A percentile compares a stretch with the other conserved stretches of the same genome.
These are phyloP conservation scores for Lasioglossum villosulum DNA, from an alignment of 2,888 invertebrate genomes.

Conservation along the genomic window DNA sequence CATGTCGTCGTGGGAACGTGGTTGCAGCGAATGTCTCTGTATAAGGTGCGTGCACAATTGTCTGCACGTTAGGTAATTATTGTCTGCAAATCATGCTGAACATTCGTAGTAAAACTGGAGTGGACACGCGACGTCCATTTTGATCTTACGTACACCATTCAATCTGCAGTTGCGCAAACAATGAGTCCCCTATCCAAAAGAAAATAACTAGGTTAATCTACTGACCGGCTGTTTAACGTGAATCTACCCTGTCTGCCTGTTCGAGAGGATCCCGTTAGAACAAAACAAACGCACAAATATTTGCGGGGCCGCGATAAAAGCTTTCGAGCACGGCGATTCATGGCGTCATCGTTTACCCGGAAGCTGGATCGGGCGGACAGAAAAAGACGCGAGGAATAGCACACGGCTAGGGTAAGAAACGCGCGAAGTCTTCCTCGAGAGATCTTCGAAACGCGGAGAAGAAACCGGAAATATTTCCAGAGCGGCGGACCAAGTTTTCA, in stretches of 20 bases:
- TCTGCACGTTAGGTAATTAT: too few species aligned
- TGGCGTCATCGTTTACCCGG: conserved; percentile 9
- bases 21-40: too few species aligned
- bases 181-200: not conserved
- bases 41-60: too few species aligned
- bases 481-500: conserved; percentile 66
- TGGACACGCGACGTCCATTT: too few species aligned
- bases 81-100: too few species aligned
- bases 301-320: not conserved
- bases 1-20: too few species aligned
- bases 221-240: not conserved
- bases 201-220: not conserved
- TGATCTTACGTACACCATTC: not conserved
- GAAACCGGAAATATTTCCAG: conserved; percentile 39
- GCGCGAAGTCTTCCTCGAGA: not conserved
- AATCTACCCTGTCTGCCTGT: not conserved
- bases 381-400: conserved; percentile 4
- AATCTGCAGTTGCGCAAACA: not conserved
- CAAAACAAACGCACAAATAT: conserved; percentile 6
- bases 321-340: not conserved
- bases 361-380: conserved; percentile 3
- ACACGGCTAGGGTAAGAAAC: not conserved
- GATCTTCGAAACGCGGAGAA: not conserved
- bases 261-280: not conserved
- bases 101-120: too few species aligned